A percentile compares a stretch with the other conserved stretches of the same genome.
Evolutionary conservation across 1,140 invertebrate genomes (phyloP).

Genomic region (Augochlora pura): DNA sequence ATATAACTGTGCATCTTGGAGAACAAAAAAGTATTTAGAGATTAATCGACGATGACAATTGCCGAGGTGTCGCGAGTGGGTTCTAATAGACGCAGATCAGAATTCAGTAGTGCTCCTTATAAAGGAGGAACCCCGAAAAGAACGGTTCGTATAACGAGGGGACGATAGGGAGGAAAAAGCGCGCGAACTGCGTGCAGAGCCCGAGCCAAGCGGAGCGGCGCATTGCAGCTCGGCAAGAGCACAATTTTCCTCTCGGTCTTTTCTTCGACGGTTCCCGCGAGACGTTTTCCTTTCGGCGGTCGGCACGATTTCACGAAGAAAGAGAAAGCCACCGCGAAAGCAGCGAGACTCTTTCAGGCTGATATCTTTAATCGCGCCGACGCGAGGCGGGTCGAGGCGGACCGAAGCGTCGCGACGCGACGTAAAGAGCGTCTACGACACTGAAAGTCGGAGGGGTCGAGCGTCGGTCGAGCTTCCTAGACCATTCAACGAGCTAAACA

Average conservation of each 20-base stretch:
- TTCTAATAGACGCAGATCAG: no score
- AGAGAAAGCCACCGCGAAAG: slow-evolving; percentile 28
- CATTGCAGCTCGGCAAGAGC: background rate
- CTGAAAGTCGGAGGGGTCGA: slow-evolving; percentile 32
- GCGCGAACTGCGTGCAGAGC: no score
- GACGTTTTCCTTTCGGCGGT: slow-evolving; percentile 7
- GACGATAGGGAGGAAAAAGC: no score
- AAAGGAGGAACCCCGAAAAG: no score
- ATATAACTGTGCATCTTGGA: no score
- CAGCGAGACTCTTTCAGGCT: slow-evolving; percentile 21
- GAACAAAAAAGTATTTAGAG: no score
- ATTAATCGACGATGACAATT: no score
- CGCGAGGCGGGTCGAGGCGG: slow-evolving; percentile 10
- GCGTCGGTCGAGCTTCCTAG: background rate
- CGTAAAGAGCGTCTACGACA: slow-evolving; percentile 35
- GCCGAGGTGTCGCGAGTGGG: no score
- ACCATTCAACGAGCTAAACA: slow-evolving; percentile 35
- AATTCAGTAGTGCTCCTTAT: no score
- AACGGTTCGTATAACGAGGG: no score
- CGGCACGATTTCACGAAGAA: background rate
- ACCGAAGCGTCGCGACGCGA: background rate
- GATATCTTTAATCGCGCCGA: slow-evolving; percentile 50
- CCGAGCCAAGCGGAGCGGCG: no score
- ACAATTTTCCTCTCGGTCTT: background rate
- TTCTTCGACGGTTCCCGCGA: background rate